A percentile compares a stretch with the other conserved stretches of the same genome.
phyloP scores from a whole-genome alignment of 2,888 invertebrate species.

The Anthoptus insignis region DNA sequence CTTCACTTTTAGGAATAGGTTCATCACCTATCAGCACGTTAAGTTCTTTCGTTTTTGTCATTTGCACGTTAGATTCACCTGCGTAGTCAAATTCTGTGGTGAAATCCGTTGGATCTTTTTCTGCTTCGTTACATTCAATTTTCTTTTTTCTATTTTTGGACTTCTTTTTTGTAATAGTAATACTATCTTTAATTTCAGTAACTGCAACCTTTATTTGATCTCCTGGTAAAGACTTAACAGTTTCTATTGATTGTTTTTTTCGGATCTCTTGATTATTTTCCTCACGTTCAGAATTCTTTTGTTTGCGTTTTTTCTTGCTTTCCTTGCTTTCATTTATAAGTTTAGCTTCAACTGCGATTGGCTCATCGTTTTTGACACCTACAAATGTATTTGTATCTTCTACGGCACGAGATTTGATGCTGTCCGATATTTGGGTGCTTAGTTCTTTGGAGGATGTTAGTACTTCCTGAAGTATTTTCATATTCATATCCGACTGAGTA shows the following conservation, averaged over 20 bases:
- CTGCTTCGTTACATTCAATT: slow-evolving; percentile 62
- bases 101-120: slow-evolving; percentile 65
- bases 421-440: not conserved
- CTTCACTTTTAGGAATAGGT: not conserved
- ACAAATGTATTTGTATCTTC: slow-evolving; percentile 3
- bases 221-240: slow-evolving; percentile 34
- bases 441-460: not conserved
- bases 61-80: not conserved
- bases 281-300: slow-evolving; percentile 52
- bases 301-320: slow-evolving; percentile 47
- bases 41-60: slow-evolving; percentile 55
- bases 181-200: slow-evolving; percentile 24
- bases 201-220: slow-evolving; percentile 54
- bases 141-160: slow-evolving; percentile 64
- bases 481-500: not conserved
- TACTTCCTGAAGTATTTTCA: not conserved
- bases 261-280: slow-evolving; percentile 46
- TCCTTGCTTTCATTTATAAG: slow-evolving; percentile 19
- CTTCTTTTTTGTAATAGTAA: slow-evolving; percentile 60
- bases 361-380: not conserved
- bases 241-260: slow-evolving; percentile 39
- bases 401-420: not conserved
- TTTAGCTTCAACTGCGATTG: slow-evolving; percentile 19
- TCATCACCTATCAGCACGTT: not conserved
- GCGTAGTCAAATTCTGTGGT: not conserved